phyloP scores from a whole-genome alignment of 2,888 invertebrate genomes.

The Leptinotarsa rubiginosa region DNA sequence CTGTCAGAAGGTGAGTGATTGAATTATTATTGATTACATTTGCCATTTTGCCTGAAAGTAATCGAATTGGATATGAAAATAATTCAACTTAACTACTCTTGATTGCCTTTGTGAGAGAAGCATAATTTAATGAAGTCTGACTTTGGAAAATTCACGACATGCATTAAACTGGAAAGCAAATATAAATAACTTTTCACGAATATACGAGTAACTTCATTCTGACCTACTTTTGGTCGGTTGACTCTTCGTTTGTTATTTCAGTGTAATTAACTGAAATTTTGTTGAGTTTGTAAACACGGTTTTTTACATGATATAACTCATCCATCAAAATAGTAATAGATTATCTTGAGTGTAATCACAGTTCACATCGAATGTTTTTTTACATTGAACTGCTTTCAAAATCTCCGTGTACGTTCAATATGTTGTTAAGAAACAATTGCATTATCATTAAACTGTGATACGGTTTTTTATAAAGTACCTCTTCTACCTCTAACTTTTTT shows the following conservation, averaged over 20 bases:
- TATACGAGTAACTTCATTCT: background rate
- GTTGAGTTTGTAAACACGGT: background rate
- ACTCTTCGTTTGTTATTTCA: background rate
- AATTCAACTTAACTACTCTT: background rate
- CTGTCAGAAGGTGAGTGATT: too few relatives aligned
- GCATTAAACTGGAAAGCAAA: background rate
- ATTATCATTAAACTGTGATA: too few relatives aligned
- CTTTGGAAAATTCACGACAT: conserved; percentile 1
- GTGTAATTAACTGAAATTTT: background rate
- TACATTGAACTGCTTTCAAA: too few relatives aligned
- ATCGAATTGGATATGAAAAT: background rate
- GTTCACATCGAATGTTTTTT: too few relatives aligned
- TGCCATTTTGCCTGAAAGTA: background rate
- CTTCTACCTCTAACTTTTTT: too few relatives aligned
- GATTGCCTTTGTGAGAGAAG: background rate
- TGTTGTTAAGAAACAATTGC: too few relatives aligned
- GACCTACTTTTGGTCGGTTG: background rate
- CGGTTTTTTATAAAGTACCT: too few relatives aligned
- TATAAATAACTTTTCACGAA: background rate
- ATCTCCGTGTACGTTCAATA: too few relatives aligned
- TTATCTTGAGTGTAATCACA: too few relatives aligned
- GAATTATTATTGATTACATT: too few relatives aligned
- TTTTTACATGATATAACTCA: background rate
- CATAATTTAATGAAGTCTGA: background rate
- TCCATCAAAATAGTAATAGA: too few relatives aligned